Base-by-base conservation (phyloP, 2,113 vertebrate species). In the Ornithorhynchus anatinus region DNA sequence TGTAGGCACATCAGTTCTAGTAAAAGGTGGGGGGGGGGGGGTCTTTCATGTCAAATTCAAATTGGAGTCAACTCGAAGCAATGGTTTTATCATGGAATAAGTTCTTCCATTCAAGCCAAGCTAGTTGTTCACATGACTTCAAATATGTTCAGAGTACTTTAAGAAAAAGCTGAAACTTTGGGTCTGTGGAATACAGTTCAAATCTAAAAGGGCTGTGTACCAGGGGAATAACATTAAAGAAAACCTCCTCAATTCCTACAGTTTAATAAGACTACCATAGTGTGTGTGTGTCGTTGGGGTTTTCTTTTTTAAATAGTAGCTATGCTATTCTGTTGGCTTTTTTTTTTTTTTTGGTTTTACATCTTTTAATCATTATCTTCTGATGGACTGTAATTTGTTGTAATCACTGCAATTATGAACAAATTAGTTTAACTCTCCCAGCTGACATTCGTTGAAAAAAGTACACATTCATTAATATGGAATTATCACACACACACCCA, bases 351-450 rank as follows among this genome's bases (percentile, higher is more conserved):
- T 19, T 32, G 7, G 10, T 8, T 35, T 51, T 48, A 57, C 8
- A 44, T 20, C 12, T 61, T 63, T 54, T 53, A 67, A 36, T 11
- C 11, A 33, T 57, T 27, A 19, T 10, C 59, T 40, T 54, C 56
- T 33, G 27, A 47, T 16, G 44, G 59, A 66, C 12, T 48, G 52
- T 47, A 72, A 50, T 60, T 72, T 64, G 48, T 62, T 39, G 72
- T 65, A 69, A 38, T 35, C 33, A 11, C 29, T 39, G 17, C 19
- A 37, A 56, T 67, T 50, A 67, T 63, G 45, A 58, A 15, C 33
- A 51, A 72, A 42, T 43, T 44, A 23, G 8, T 42, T 64, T 43
- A 59, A 62, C 37, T 42, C n/a, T 13, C 52, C 33, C 57, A 38
- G 32, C 9, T 23, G 16, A 71, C 59, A 42, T 36, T 31, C 33